Percentiles rank a stretch among this genome's conserved stretches.
Conservation (phyloP, 2,113 vertebrate genomes). For the Scortum barcoo region DNA sequence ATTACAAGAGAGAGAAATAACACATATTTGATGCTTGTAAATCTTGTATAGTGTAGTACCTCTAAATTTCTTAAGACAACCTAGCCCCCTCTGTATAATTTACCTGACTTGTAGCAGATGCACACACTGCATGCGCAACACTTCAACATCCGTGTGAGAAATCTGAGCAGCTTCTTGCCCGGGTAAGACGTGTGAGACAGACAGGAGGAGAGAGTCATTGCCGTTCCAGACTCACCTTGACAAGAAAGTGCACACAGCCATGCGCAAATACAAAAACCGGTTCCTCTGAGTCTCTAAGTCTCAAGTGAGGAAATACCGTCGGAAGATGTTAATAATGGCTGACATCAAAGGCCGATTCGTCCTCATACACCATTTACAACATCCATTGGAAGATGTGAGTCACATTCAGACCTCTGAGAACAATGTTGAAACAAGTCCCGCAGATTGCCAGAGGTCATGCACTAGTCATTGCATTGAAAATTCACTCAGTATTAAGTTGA, state of each 20-base stretch:
- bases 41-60: constrained; percentile 12
- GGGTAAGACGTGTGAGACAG: background rate
- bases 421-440: constrained; percentile 33
- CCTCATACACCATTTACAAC: constrained; percentile 4
- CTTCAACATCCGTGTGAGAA: background rate
- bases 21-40: constrained; percentile 13
- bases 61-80: constrained; percentile 9
- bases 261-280: constrained; percentile 31
- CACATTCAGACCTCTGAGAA: constrained; percentile 41
- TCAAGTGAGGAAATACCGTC: constrained; percentile 29
- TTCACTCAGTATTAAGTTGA: constrained; percentile 21
- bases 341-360: constrained; percentile 47
- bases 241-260: constrained; percentile 24
- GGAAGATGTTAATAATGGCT: constrained; percentile 44
- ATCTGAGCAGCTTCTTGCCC: background rate
- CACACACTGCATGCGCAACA: background rate
- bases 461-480: constrained; percentile 20
- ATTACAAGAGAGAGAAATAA: background rate
- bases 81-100: constrained; percentile 9
- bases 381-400: constrained; percentile 30
- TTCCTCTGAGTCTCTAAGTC: background rate
- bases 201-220: background rate
- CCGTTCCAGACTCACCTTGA: constrained; percentile 47
- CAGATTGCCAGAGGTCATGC: constrained; percentile 24
- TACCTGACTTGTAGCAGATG: background rate